Evolutionary conservation across 2,888 invertebrate species (phyloP).

Genomic region (Phalangium opilio): DNA sequence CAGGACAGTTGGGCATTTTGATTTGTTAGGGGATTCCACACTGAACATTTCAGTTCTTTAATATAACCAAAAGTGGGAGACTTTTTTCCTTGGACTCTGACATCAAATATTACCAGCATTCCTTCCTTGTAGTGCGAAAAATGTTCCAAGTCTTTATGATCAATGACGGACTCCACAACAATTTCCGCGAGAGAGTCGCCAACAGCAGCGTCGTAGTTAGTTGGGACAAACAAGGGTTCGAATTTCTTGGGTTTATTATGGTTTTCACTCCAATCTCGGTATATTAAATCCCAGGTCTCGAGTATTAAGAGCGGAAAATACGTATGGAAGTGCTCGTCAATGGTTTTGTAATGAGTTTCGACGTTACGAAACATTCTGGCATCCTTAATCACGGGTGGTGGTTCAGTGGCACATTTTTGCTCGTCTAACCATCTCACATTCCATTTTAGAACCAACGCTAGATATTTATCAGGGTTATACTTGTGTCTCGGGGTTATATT

Average conservation of each 20-base stretch:
- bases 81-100: not conserved
- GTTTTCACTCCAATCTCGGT: conserved; percentile 2
- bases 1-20: too few relatives aligned
- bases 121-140: conserved; percentile 2
- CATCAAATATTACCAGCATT: conserved; percentile 6
- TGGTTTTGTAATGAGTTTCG: not conserved
- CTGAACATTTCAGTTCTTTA: not conserved
- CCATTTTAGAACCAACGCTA: conserved; percentile 11
- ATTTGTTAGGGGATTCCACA: not conserved
- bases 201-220: not conserved
- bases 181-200: not conserved
- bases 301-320: conserved; percentile 10
- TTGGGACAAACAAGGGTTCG: too few relatives aligned
- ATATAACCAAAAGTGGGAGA: conserved; percentile 9
- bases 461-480: not conserved
- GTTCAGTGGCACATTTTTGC: conserved; percentile 2
- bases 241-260: not conserved
- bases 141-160: not conserved
- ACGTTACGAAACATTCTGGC: not conserved
- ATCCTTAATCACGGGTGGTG: conserved; percentile 6
- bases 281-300: conserved; percentile 13
- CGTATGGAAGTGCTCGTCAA: conserved; percentile 3
- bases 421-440: conserved; percentile 18
- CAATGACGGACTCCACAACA: conserved; percentile 2
- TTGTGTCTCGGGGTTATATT: not conserved